These are phyloP conservation scores for Lagocephalus sceleratus DNA, from an alignment of 2,797 vertebrate species.

Conservation along the genomic window DNA sequence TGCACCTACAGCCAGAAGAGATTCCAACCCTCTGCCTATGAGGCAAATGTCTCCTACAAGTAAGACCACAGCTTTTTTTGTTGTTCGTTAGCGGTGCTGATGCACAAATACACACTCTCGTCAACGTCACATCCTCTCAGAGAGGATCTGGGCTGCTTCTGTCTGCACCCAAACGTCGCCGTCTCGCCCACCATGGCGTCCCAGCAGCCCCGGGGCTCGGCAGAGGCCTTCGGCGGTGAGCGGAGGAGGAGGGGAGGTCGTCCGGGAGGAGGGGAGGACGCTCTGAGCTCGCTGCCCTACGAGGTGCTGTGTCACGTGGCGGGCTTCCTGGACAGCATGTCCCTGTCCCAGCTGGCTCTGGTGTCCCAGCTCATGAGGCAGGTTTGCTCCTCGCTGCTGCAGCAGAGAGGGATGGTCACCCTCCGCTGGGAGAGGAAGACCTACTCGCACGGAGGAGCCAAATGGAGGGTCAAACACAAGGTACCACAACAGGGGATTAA, in stretches of 20 bases:
- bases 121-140: conserved; percentile 30
- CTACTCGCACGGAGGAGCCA: conserved; percentile 73
- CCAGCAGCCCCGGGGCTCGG: not conserved
- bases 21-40: conserved; percentile 82
- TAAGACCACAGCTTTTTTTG: conserved; percentile 34
- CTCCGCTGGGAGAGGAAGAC: conserved; percentile 87
- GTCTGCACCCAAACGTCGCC: conserved; percentile 34
- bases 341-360: conserved; percentile 90
- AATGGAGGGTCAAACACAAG: conserved; percentile 50
- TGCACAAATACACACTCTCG: not conserved
- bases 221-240: conserved; percentile 3
- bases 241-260: conserved; percentile 8
- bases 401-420: conserved; percentile 91
- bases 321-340: conserved; percentile 90
- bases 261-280: conserved; percentile 56
- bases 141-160: conserved; percentile 55
- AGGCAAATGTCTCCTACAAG: conserved; percentile 78
- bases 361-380: conserved; percentile 90
- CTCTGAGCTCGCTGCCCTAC: conserved; percentile 82
- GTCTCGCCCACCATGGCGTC: not conserved
- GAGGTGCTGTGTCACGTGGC: conserved; percentile 89
- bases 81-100: not conserved
- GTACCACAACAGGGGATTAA: conserved; percentile 16
- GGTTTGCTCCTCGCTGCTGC: conserved; percentile 86
- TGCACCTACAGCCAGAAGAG: conserved; percentile 87